Percentiles rank a stretch among this genome's conserved stretches.
Evolutionary conservation across 2,888 invertebrate species (phyloP).

Genomic region (Ormyrus nitidulus): DNA sequence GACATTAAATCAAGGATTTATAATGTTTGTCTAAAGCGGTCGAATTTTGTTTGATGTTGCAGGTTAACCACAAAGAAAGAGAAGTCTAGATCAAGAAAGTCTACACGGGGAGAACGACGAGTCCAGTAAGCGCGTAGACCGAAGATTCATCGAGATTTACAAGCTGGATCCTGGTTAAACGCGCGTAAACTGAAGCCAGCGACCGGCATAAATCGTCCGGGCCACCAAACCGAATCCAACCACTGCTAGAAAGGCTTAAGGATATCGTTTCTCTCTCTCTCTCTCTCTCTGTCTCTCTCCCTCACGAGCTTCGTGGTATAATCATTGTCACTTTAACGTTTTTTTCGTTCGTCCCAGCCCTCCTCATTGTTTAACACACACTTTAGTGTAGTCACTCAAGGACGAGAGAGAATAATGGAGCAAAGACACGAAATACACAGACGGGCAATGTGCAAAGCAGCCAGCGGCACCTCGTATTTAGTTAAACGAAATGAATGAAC

Average conservation of each 20-base stretch:
- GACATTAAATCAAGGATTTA: too few species aligned
- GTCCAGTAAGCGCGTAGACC: background rate
- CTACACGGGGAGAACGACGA: too few species aligned
- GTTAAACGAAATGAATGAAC: slow-evolving; percentile 40
- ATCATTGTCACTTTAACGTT: slow-evolving; percentile 2
- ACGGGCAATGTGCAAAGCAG: slow-evolving; percentile 70
- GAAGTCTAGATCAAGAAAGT: too few species aligned
- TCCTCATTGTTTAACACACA: background rate
- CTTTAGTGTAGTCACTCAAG: background rate
- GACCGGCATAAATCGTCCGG: too few species aligned
- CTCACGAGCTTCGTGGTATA: background rate
- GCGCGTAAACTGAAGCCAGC: too few species aligned
- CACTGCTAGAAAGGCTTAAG: too few species aligned
- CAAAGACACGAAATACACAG: slow-evolving; percentile 21
- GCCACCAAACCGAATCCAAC: too few species aligned
- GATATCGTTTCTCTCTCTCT: too few species aligned
- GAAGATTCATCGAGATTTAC: background rate
- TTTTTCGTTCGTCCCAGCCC: background rate
- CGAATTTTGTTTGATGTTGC: slow-evolving; percentile 58
- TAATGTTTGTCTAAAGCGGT: too few species aligned
- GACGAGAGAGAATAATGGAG: background rate
- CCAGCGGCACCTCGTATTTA: slow-evolving; percentile 57
- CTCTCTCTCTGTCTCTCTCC: background rate
- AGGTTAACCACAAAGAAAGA: slow-evolving; percentile 56
- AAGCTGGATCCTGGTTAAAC: too few species aligned